Conservation (phyloP, 1,140 invertebrate genomes). For the Thaumetopoea pityocampa region DNA sequence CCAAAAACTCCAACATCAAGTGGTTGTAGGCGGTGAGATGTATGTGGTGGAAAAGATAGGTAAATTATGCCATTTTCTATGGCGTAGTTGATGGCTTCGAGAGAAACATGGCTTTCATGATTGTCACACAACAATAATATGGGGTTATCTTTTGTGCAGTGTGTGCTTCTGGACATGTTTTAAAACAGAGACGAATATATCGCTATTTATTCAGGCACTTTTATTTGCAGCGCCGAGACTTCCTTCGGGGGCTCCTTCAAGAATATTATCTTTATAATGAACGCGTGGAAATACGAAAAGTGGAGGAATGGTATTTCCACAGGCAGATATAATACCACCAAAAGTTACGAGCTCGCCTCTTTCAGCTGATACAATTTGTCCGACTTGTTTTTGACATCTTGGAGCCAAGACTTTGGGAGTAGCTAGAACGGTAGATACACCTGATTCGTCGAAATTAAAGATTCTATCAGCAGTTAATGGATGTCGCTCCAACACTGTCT, state of each 20-base stretch:
- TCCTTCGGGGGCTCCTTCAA: constrained; percentile 27
- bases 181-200: constrained; percentile 51
- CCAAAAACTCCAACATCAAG: constrained; percentile 56
- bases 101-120: constrained; percentile 43
- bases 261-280: background rate
- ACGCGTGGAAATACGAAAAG: background rate
- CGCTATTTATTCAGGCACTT: constrained; percentile 68
- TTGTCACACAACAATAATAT: constrained; percentile 57
- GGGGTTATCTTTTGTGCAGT: constrained; percentile 34
- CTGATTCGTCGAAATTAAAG: constrained; percentile 72
- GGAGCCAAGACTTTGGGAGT: constrained; percentile 37
- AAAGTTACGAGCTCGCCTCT: constrained; percentile 51
- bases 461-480: constrained; percentile 45
- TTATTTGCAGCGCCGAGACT: too few relatives aligned
- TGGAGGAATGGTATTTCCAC: constrained; percentile 31
- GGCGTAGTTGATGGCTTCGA: background rate
- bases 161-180: too few relatives aligned
- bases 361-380: constrained; percentile 36
- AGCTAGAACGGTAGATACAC: constrained; percentile 46
- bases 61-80: background rate
- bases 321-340: constrained; percentile 40
- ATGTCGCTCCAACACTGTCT: constrained; percentile 21
- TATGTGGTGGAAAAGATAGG: constrained; percentile 27
- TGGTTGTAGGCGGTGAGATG: constrained; percentile 51
- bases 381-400: background rate